phyloP scores from a whole-genome alignment of 2,888 invertebrate genomes.

The Alcis repandata region DNA sequence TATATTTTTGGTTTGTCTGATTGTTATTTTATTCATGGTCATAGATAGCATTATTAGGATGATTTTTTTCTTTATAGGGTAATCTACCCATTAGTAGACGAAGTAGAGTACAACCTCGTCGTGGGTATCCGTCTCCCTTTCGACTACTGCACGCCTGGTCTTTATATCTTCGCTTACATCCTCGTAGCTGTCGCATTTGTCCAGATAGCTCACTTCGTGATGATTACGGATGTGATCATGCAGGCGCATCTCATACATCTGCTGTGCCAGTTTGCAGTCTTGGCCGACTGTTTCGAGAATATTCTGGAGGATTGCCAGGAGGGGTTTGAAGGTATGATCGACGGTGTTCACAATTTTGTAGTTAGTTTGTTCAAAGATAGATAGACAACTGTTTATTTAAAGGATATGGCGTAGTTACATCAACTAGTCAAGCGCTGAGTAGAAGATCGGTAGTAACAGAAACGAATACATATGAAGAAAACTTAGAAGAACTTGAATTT shows the following conservation, averaged over 20 bases:
- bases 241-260: slow-evolving; percentile 72
- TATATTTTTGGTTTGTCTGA: no score
- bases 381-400: no score
- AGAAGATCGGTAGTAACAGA: no score
- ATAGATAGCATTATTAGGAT: no score
- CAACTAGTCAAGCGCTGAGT: no score
- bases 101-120: slow-evolving; percentile 72
- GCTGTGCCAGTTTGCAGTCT: slow-evolving; percentile 71
- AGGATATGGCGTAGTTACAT: no score
- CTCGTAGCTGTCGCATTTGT: slow-evolving; percentile 59
- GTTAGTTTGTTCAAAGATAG: no score
- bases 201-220: slow-evolving; percentile 70
- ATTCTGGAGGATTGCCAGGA: slow-evolving; percentile 62
- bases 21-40: no score
- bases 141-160: slow-evolving; percentile 54
- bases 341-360: no score
- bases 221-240: slow-evolving; percentile 72
- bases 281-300: slow-evolving; percentile 72
- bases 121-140: slow-evolving; percentile 66
- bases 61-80: slow-evolving; percentile 61
- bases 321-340: slow-evolving; percentile 54
- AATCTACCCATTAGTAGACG: slow-evolving; percentile 69
- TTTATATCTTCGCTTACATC: slow-evolving; percentile 63
- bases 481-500: no score
- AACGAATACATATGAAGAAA: no score